Evolutionary conservation across 2,113 vertebrate species (phyloP), one percentile per base, ranked within the genome.

Genomic region (Hypocryptadius cinnamomeus): DNA sequence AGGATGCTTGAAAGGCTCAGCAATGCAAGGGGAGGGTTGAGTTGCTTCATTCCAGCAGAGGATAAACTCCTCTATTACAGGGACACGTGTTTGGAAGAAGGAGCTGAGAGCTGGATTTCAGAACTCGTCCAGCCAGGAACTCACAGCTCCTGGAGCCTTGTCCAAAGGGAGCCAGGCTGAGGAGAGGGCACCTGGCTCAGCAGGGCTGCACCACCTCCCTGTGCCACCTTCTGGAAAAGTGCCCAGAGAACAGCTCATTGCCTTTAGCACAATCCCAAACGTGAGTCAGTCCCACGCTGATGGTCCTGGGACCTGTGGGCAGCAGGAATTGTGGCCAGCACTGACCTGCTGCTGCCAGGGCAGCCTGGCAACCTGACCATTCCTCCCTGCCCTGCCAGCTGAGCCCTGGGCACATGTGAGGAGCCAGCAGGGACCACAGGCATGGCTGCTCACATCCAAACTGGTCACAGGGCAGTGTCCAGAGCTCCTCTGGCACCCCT

Each of bases 1-100:
- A 87, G 25, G 84, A 56, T 93, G 95, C 89, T 95, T 95, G 94
- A 94, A 95, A 95, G 95, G 89, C 89, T 92, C 16, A 0, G 44
- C 85, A 78, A 91, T 79, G 89, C 93, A 89, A 96, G 94, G 80
- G 73, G 85, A 87, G 87, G 79, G 89, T 9, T 87, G 91, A 42
- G 70, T 95, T 94, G 85, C 95, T 87, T 94, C 93, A 96, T 71
- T 81, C 53, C 18, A 79, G 85, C 81, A 65, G 65, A 82, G 95
- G 87, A 89, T 87, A n/a, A 95, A 71, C 91, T 70, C 90, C 57
- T 91, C 70, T 84, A 68, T 93, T 94, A 92, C 56, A 87, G 81
- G 80, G 73, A 93, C 93, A 95, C 87, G 81, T 95, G 94, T 87
- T 89, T 51, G 78, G 65, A 74, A 94, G 91, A 73, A 89, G 93